phyloP scores from a whole-genome alignment of 2,113 vertebrate species.

The Madoqua kirkii region DNA sequence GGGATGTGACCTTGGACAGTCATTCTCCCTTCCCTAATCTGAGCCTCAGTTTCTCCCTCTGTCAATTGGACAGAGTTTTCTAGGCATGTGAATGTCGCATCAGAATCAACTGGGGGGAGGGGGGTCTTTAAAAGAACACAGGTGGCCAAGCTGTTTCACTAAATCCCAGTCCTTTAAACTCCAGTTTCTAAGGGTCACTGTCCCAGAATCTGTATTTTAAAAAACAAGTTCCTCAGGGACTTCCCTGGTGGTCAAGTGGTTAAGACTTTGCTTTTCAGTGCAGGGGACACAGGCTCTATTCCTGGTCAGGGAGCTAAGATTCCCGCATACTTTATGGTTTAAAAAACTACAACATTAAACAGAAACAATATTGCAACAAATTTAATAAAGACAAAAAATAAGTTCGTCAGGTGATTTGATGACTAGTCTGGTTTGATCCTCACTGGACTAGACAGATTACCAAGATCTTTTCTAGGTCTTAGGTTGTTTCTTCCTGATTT shows the following conservation, averaged over 20 bases:
- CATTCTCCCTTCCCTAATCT: background rate
- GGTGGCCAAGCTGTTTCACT: background rate
- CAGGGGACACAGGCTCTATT: background rate
- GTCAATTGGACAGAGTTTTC: background rate
- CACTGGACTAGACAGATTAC: background rate
- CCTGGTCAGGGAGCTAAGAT: background rate
- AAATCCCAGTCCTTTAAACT: background rate
- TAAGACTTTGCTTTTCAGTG: background rate
- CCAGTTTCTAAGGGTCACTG: background rate
- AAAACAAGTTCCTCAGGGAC: background rate
- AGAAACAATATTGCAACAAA: background rate
- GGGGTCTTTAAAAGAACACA: background rate
- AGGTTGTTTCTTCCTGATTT: background rate
- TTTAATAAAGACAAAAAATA: background rate
- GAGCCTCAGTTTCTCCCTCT: background rate
- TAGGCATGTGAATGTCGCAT: background rate
- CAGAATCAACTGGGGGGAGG: background rate
- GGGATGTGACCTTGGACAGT: background rate
- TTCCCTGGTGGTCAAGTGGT: background rate
- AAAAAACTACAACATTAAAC: background rate
- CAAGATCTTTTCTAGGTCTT: background rate
- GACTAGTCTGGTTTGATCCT: background rate
- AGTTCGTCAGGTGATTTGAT: background rate
- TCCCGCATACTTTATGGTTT: fast-evolving
- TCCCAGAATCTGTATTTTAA: background rate